These are phyloP conservation scores for Microtus oregoni DNA, from an alignment of 2,113 vertebrate genomes.

Conservation along the genomic window DNA sequence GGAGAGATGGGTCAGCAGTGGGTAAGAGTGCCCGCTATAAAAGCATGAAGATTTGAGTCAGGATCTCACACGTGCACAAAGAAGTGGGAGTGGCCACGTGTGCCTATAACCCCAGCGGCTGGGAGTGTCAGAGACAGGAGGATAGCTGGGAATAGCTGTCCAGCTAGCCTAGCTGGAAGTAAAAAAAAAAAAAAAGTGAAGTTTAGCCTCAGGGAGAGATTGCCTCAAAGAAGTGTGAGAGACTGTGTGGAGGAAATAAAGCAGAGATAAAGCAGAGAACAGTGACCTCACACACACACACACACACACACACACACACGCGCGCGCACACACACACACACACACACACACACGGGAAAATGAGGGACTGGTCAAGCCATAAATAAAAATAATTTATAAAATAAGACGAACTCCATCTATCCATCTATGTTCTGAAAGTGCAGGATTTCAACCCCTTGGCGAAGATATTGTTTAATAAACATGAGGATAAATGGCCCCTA, in stretches of 20 bases:
- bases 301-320: background rate
- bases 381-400: slow-evolving; percentile 56
- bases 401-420: background rate
- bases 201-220: background rate
- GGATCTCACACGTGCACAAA: background rate
- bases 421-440: background rate
- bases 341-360: background rate
- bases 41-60: background rate
- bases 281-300: background rate
- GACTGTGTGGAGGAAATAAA: background rate
- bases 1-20: too few species aligned
- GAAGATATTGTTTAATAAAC: slow-evolving; percentile 18
- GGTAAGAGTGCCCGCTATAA: background rate
- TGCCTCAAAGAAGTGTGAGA: background rate
- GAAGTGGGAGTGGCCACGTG: background rate
- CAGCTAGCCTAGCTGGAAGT: background rate
- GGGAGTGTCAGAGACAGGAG: background rate
- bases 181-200: background rate
- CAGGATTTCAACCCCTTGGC: slow-evolving; percentile 3
- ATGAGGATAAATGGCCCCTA: background rate
- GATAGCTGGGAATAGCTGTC: background rate
- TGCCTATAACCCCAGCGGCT: background rate
- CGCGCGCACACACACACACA: background rate
- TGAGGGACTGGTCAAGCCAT: background rate
- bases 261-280: too few species aligned